Conservation (phyloP, 2,888 invertebrate species). For the Linnaemya tessellans region DNA sequence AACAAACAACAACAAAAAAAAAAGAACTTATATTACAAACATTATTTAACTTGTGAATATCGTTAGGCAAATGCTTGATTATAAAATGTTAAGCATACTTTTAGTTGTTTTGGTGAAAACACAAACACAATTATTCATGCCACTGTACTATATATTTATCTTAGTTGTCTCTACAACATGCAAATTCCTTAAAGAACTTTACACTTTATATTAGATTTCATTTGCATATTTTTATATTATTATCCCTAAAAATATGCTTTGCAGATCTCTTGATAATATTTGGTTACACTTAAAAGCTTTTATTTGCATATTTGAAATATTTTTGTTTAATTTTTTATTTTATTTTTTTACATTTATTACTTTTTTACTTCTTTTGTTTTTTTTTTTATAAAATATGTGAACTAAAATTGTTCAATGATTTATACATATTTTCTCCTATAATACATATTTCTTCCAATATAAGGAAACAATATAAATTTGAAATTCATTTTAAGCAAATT, state of each 20-base stretch:
- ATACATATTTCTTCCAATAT: too few relatives aligned
- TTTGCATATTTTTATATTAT: conserved; percentile 29
- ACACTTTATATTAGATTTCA: conserved; percentile 21
- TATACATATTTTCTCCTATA: too few relatives aligned
- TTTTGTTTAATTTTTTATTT: background rate
- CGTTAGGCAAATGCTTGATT: conserved; percentile 34
- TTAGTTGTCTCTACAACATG: background rate
- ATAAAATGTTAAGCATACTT: conserved; percentile 48
- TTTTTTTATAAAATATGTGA: conserved; percentile 12
- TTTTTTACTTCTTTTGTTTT: too few relatives aligned
- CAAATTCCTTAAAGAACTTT: conserved; percentile 17
- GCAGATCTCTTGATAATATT: conserved; percentile 3
- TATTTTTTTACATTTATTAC: too few relatives aligned
- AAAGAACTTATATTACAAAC: too few relatives aligned
- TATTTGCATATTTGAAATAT: conserved; percentile 50
- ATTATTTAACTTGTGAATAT: conserved; percentile 27
- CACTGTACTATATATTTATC: background rate
- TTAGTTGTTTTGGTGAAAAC: conserved; percentile 17
- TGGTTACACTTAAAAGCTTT: conserved; percentile 19
- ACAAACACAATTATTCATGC: conserved; percentile 8
- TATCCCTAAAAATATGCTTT: conserved; percentile 42
- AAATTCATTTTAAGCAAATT: too few relatives aligned
- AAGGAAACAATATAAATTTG: too few relatives aligned
- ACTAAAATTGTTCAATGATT: background rate
- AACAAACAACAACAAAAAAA: background rate